A percentile compares a stretch with the other conserved stretches of the same genome.
phyloP scores from a whole-genome alignment of 2,888 invertebrate genomes.

The Colostygia pectinataria region DNA sequence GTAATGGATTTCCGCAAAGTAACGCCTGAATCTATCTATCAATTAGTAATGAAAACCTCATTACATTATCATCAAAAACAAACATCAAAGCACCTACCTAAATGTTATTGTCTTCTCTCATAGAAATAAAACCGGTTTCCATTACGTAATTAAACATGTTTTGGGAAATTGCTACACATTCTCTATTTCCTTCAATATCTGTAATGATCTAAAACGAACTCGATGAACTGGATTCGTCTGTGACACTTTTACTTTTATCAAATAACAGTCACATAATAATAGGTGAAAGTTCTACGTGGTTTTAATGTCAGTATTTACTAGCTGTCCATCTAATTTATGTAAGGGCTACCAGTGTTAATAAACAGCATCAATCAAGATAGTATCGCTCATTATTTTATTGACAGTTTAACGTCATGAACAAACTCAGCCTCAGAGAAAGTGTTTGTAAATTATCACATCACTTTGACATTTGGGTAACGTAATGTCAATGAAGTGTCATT shows the following conservation, averaged over 20 bases:
- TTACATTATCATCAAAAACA: no score
- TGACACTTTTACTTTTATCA: constrained; percentile 62
- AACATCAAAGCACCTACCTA: no score
- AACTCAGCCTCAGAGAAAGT: background rate
- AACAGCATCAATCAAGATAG: no score
- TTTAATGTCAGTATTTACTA: background rate
- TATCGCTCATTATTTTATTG: no score
- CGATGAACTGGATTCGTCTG: constrained; percentile 51
- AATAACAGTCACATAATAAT: constrained; percentile 8
- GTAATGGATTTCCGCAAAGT: no score
- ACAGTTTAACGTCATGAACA: no score
- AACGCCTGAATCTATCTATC: no score
- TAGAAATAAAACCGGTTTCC: constrained; percentile 19
- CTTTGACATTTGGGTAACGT: constrained; percentile 6
- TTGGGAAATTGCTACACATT: constrained; percentile 27
- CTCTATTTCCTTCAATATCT: constrained; percentile 11
- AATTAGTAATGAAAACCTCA: no score
- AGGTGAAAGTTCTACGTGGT: constrained; percentile 38
- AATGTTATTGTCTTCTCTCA: constrained; percentile 11
- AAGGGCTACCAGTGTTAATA: background rate
- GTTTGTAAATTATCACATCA: constrained; percentile 5
- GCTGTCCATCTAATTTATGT: background rate
- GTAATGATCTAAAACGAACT: constrained; percentile 40
- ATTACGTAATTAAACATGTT: constrained; percentile 29
- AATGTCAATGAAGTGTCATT: constrained; percentile 11